Base-by-base conservation (phyloP, 2,888 invertebrate genomes). In the Eupithecia pulchellata region DNA sequence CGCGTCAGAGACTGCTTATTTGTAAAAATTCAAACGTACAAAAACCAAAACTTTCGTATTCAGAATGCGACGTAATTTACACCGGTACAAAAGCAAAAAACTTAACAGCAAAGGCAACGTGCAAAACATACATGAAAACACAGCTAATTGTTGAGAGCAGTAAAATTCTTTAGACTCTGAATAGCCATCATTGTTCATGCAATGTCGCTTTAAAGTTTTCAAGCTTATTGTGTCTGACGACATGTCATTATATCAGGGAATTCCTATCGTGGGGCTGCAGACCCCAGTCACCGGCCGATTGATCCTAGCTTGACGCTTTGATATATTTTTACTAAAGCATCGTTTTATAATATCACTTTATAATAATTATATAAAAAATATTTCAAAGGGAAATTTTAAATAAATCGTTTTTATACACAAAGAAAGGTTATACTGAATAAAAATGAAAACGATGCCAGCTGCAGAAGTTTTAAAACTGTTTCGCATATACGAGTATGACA, bases 11-110 rank as follows among this genome's bases (percentile, higher is more conserved):
- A 17, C 27, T 57, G 29, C 14, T 29, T 29, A 57, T 57, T 57
- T 57, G 27, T 27, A n/a, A 11, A 32, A 6, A 58, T 58, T 58
- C 20, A 61, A 61, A 61, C 20, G 20, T 61, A 20, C 4, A 61
- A 61, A 61, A n/a, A 25, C 20, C 20, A 11, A 61, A 61, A 20
- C 17, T 27, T 25, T 11, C 29, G 6, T 17, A 29, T 47, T 20
- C 52, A 52, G 20, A 64, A 52, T 64, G 14, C 29, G 52, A 32
- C 52, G 13, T 30, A 47, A 64, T 64, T 64, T 42, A 42, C 47
- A 30, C 30, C 8, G 29, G 52, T 63, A 34, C 57, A 65, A 65
- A 57, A 17, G 65, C 57, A 42, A 63, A 42, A 34, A 60, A 47
- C 14, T 39, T 13, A 29, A 42, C 39, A 20, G 34, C 20, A 34